Evolutionary conservation across 2,113 vertebrate genomes (phyloP), one percentile per base, ranked within the genome.

Genomic region (Cololabis saira): DNA sequence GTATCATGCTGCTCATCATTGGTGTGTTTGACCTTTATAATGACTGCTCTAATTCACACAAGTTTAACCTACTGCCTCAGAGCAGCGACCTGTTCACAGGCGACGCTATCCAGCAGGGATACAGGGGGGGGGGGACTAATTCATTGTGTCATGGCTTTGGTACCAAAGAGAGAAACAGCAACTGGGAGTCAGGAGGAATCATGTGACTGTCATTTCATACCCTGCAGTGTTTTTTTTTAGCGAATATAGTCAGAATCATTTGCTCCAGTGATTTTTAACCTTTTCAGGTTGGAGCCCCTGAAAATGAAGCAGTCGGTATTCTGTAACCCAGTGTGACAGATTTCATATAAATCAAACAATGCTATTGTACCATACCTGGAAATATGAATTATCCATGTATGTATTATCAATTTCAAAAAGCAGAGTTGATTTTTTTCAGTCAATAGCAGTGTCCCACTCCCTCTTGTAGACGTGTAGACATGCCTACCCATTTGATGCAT

Each of bases 111-210:
- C 30, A 43, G 16, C 44, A 53, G 67, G 51, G 37, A 56, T 16
- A 21, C 15, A 1, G 8, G 17, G 13, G n/a, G 27, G 22, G 12
- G 18, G 18, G 37, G 50, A 33, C 47, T 13, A 33, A 16, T 52
- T 41, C 12, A 60, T 47, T 51, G 42, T 69, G 22, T 57, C 18
- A 6, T 42, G 15, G 15, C 15, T 57, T 61, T 65, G 22, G 71
- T 52, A 30, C n/a, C 12, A 42, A 22, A 52, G 51, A 47, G 33
- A 5, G 59, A 40, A 49, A 61, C 8, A 15, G 59, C 52, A 57
- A 40, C 14, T 33, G 17, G 40, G 33, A 60, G 30, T 55, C 33
- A 33, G 10, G 9, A 51, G 5, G 37, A 59, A 18, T 47, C 14
- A 22, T 8, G 13, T 44, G 24, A 27, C 12, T 5, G 21, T 51